Evolutionary conservation across 2,888 invertebrate species (phyloP), one percentile per base, ranked within the genome.

Genomic region (Heliothis peltigera): DNA sequence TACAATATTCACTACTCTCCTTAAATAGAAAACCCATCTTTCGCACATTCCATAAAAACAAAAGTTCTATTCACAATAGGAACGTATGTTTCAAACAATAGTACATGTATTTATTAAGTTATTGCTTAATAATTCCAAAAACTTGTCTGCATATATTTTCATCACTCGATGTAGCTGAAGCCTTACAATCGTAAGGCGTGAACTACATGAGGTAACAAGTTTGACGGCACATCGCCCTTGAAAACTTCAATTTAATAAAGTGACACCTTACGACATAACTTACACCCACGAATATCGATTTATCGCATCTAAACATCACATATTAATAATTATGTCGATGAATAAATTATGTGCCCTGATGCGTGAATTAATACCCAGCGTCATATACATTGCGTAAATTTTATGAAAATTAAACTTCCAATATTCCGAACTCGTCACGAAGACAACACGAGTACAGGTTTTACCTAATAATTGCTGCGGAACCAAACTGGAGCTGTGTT

Each of bases 251-350:
- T 72, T 83, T 81, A 87, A 86, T 83, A 84, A 85, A 83, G 82
- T 89, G 90, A 90, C 91, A 90, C 85, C 85, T 92, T 88, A 84
- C 90, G 81, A 89, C 87, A 88, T 87, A 80, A 82, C 82, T 85
- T 84, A 89, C 91, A 89, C 89, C 90, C 87, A 92, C 92, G 82
- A 84, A 87, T 85, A 84, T 84, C 87, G 81, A 85, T 88, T 89
- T 89, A 90, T 90, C 89, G 67, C 80, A 79, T 74, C 83, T 82
- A 84, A 85, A 77, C 85, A 88, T 90, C 86, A 82, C 80, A 82
- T 84, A 84, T 84, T 84, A 84, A 85, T 87, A 87, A 85, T 84
- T 84, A 86, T 86, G 86, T 87, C 83, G 81, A 70, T 84, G 84
- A 84, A 89, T 89, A 81, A 85, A 85, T 87, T 85, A 86, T 70